A percentile compares a stretch with the other conserved stretches of the same genome.
phyloP scores from a whole-genome alignment of 2,888 invertebrate genomes.

The Agrilus cyanescens region DNA sequence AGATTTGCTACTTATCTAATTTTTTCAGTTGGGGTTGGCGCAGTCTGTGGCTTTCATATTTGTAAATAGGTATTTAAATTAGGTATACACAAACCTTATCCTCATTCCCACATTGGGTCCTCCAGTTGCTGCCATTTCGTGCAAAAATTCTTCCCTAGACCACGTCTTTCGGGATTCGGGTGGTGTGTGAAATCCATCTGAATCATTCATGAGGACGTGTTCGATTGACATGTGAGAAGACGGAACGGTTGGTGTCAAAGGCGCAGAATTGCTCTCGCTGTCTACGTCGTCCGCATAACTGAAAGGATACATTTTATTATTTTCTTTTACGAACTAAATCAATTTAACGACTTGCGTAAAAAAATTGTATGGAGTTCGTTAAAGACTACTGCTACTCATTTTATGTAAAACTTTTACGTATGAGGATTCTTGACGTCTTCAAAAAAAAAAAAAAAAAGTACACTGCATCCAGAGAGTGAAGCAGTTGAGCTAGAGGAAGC shows the following conservation, averaged over 20 bases:
- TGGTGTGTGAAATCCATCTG: constrained; percentile 18
- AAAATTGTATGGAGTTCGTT: too few relatives aligned
- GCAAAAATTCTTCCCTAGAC: constrained; percentile 65
- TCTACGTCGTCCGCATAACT: constrained; percentile 36
- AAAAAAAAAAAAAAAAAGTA: too few relatives aligned
- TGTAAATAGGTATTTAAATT: not conserved
- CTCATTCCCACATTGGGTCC: constrained; percentile 44
- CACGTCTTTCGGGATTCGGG: constrained; percentile 45
- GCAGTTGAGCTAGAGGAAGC: too few relatives aligned
- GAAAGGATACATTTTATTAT: constrained; percentile 8
- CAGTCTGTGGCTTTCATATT: not conserved
- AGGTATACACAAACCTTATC: constrained; percentile 25
- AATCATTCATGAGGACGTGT: constrained; percentile 12
- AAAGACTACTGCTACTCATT: too few relatives aligned
- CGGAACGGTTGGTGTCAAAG: constrained; percentile 29
- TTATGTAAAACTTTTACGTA: too few relatives aligned
- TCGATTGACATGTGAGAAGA: constrained; percentile 22
- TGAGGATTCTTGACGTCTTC: too few relatives aligned
- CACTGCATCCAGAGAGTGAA: too few relatives aligned
- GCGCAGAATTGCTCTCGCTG: constrained; percentile 36
- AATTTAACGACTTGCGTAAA: not conserved
- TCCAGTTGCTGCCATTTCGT: constrained; percentile 58
- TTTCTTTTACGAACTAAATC: not conserved
- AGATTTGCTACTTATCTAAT: too few relatives aligned
- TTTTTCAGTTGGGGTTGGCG: too few relatives aligned